Percentiles rank a stretch among this genome's conserved stretches.
Evolutionary conservation across 2,888 invertebrate genomes (phyloP).

Genomic region (Gnatocerus cornutus): DNA sequence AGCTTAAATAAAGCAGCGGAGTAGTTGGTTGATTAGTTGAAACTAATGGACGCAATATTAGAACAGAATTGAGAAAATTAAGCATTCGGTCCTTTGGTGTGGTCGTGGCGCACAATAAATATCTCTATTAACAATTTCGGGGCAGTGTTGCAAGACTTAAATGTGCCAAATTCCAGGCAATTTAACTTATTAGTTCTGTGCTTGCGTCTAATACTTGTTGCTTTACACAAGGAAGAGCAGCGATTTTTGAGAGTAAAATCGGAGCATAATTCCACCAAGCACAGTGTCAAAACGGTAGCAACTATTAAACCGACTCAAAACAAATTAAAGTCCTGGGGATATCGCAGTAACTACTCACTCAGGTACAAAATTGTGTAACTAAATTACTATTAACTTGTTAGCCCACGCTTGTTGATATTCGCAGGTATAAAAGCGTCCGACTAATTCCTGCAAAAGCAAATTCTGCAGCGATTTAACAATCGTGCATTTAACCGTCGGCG

Average conservation of each 20-base stretch:
- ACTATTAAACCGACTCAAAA: constrained; percentile 33
- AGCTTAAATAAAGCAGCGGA: too few relatives aligned
- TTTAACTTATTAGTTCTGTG: constrained; percentile 36
- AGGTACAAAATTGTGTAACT: constrained; percentile 32
- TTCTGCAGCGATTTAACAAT: constrained; percentile 46
- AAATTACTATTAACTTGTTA: constrained; percentile 41
- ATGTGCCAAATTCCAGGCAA: constrained; percentile 39
- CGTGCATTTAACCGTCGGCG: constrained; percentile 40
- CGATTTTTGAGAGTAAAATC: constrained; percentile 24
- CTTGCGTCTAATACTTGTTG: constrained; percentile 38
- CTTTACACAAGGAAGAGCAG: constrained; percentile 11
- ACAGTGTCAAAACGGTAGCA: constrained; percentile 7
- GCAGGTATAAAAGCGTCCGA: constrained; percentile 45
- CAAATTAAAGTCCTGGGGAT: constrained; percentile 29
- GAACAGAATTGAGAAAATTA: neutral
- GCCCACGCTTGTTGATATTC: constrained; percentile 30
- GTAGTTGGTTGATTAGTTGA: too few relatives aligned
- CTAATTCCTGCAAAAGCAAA: constrained; percentile 39
- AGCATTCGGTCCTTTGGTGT: neutral
- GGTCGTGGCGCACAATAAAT: constrained; percentile 15
- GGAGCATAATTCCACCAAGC: constrained; percentile 8
- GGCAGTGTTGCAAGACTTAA: constrained; percentile 19
- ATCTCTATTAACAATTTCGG: constrained; percentile 26
- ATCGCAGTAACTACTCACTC: constrained; percentile 23
- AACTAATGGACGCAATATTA: too few relatives aligned